Evolutionary conservation across 2,797 vertebrate genomes (phyloP).

Genomic region (Coranthus polyacanthus): DNA sequence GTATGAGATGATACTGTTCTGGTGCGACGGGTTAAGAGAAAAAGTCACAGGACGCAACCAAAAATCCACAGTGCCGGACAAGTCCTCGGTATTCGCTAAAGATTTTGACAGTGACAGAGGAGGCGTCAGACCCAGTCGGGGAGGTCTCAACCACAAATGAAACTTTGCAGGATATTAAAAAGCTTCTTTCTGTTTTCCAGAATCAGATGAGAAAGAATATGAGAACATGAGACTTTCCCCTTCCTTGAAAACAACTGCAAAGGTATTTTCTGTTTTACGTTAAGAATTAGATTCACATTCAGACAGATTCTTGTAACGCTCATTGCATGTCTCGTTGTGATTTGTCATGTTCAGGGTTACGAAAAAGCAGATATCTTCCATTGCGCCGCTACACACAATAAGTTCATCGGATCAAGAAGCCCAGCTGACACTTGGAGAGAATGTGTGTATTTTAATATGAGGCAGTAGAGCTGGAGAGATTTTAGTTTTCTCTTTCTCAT

Average conservation of each 20-base stretch:
- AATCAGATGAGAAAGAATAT: background rate
- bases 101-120: too few relatives aligned
- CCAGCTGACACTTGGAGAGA: background rate
- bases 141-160: too few relatives aligned
- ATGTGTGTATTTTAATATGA: constrained; percentile 43
- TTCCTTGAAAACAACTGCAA: rapidly evolving
- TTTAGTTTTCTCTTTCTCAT: too few relatives aligned
- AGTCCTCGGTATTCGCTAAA: too few relatives aligned
- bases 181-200: background rate
- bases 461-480: constrained; percentile 15
- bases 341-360: background rate
- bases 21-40: too few relatives aligned
- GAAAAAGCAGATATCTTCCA: constrained; percentile 44
- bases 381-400: constrained; percentile 40
- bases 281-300: background rate
- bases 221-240: background rate
- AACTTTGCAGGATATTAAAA: background rate
- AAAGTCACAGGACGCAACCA: too few relatives aligned
- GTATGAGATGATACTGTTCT: too few relatives aligned
- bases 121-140: too few relatives aligned
- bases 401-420: constrained; percentile 5
- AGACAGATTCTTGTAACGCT: background rate
- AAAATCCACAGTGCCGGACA: too few relatives aligned
- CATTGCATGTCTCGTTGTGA: rapidly evolving
- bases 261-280: constrained; percentile 19